A percentile compares a stretch with the other conserved stretches of the same genome.
phyloP scores from a whole-genome alignment of 2,797 vertebrate species.

The Delichon dasypus region DNA sequence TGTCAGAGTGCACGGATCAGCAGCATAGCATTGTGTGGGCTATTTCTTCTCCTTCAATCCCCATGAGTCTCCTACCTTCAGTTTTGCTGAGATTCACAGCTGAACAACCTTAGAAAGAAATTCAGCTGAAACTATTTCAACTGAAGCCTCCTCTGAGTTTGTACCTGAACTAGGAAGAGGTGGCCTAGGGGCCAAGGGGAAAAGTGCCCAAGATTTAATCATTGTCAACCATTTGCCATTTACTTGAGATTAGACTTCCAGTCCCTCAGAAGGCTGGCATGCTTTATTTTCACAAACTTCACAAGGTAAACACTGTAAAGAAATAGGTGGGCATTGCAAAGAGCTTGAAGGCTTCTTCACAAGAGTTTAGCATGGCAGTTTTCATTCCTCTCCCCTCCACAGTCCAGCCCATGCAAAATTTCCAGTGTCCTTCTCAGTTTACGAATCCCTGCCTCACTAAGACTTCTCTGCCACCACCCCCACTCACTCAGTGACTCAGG shows the following conservation, averaged over 20 bases:
- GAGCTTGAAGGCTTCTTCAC: background rate
- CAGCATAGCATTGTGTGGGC: background rate
- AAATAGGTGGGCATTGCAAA: background rate
- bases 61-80: background rate
- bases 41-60: conserved; percentile 3
- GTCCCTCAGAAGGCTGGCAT: background rate
- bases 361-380: background rate
- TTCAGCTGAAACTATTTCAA: background rate
- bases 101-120: background rate
- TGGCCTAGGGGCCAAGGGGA: background rate
- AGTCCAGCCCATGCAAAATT: background rate
- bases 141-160: background rate
- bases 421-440: background rate
- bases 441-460: background rate
- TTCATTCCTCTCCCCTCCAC: background rate
- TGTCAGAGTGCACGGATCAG: background rate
- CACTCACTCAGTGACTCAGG: conserved; percentile 66
- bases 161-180: background rate
- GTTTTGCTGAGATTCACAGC: background rate
- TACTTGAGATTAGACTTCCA: background rate
- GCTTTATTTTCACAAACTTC: background rate
- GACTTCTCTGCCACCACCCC: conserved; percentile 33
- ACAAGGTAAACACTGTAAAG: background rate
- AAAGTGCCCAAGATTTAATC: background rate
- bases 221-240: background rate